Conservation (phyloP, 2,888 invertebrate genomes). For the Acanthosepion pharaonis region DNA sequence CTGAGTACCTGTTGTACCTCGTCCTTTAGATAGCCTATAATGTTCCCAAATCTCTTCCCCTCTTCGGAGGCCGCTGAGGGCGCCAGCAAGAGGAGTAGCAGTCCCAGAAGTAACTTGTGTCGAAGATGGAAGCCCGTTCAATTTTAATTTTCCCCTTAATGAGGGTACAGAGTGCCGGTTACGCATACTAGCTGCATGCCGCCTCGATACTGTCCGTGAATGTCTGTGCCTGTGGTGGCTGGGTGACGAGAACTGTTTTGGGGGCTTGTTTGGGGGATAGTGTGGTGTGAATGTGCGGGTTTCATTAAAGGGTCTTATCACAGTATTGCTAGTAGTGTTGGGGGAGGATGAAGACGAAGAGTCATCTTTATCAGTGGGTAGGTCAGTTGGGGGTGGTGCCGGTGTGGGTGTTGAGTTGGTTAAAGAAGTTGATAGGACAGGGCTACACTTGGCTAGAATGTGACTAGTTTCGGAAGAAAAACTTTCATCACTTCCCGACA, state of each 20-base stretch:
- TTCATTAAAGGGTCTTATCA: slow-evolving; percentile 45
- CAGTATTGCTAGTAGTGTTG: slow-evolving; percentile 44
- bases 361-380: background rate
- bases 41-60: slow-evolving; percentile 47
- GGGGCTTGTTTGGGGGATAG: background rate
- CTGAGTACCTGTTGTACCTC: background rate
- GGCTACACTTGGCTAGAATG: slow-evolving; percentile 47
- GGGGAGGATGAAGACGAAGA: slow-evolving; percentile 6
- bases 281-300: background rate
- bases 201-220: background rate
- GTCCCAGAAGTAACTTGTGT: background rate
- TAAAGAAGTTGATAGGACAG: background rate
- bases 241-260: slow-evolving; percentile 1
- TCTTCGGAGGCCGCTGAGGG: slow-evolving; percentile 24
- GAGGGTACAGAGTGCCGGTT: slow-evolving; percentile 46
- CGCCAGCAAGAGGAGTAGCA: background rate
- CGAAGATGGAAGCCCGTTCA: background rate
- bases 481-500: slow-evolving; percentile 40
- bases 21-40: slow-evolving; percentile 39
- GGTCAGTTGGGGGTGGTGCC: background rate
- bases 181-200: background rate
- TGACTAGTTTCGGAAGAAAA: slow-evolving; percentile 51
- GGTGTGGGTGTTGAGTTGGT: background rate
- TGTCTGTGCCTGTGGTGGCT: background rate
- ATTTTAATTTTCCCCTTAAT: slow-evolving; percentile 35